Base-by-base conservation (phyloP, 2,888 invertebrate species). In the Apotomis turbidana region DNA sequence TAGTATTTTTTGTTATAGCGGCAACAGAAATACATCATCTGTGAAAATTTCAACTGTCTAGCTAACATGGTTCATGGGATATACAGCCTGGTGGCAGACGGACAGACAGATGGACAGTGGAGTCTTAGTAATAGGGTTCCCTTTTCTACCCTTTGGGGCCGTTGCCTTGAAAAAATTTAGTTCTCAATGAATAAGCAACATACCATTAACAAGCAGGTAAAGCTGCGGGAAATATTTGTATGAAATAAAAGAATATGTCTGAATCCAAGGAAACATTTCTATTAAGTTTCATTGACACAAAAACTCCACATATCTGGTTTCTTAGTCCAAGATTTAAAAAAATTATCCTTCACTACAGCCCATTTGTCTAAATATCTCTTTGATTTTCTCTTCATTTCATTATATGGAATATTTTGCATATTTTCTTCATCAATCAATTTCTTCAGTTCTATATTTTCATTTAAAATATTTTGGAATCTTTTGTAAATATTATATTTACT, bases 241-340 rank as follows among this genome's bases (percentile, higher is more conserved):
- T 49, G 12, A 49, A 49, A 9, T 6, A 41, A 41, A 5, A 55
- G 27, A 15, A 27, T 44, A 8, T 0, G 10, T 6, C 3, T 55
- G 9, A 41, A 5, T 13, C 55, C 13, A n/a, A 57, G 10, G 61
- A 60, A 5, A 60, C 52, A 54, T 27, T 27, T 67, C 61, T 51
- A 62, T 80, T 67, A 78, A 70, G 70, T 74, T 54, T 78, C 67
- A 72, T 82, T 78, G 60, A 87, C 71, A 82, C 83, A 85, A 79
- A 93, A 93, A 72, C 85, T 78, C 89, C 90, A 93, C 74, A 93
- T 87, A 72, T 91, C 90, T n/a, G 95, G 94, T 81, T 95, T 95
- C 0, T 78, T 76, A 8, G 95, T 94, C 95, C 95, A 95, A 63
- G 86, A 83, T 80, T 89, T 88, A 78, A 95, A 95, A 79, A 94